A percentile compares a stretch with the other conserved stretches of the same genome.
Conservation (phyloP, 2,113 vertebrate genomes). For the Taurulus bubalis region DNA sequence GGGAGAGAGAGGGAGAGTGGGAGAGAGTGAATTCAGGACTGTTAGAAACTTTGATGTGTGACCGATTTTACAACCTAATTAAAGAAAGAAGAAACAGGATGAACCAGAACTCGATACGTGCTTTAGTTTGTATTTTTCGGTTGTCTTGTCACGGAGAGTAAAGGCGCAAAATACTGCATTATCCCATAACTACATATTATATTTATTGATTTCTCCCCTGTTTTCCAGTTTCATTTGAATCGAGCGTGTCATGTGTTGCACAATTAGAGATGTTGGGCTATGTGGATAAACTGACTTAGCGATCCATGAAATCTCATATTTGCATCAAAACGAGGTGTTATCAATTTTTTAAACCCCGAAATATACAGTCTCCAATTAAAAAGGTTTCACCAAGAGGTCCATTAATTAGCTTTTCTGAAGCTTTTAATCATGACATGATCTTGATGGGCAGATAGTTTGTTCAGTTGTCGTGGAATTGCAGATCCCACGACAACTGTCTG, state of each 20-base stretch:
- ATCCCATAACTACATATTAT: neutral
- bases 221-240: neutral
- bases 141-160: neutral
- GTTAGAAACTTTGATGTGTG: constrained; percentile 44
- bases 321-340: neutral
- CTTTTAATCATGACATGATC: neutral
- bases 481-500: no score
- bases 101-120: neutral
- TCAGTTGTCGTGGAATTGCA: neutral
- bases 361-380: neutral
- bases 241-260: neutral
- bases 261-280: neutral
- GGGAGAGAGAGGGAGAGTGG: neutral
- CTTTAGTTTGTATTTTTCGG: neutral
- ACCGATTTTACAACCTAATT: constrained; percentile 15
- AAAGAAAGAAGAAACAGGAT: constrained; percentile 10
- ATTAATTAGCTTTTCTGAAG: neutral
- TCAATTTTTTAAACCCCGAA: neutral
- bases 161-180: neutral
- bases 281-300: neutral
- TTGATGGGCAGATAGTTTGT: neutral
- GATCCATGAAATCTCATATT: neutral
- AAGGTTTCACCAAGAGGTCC: neutral
- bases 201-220: neutral
- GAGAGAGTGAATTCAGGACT: constrained; percentile 1